Evolutionary conservation across 2,888 invertebrate genomes (phyloP), one percentile per base, ranked within the genome.

Genomic region (Hydraecia micacea): DNA sequence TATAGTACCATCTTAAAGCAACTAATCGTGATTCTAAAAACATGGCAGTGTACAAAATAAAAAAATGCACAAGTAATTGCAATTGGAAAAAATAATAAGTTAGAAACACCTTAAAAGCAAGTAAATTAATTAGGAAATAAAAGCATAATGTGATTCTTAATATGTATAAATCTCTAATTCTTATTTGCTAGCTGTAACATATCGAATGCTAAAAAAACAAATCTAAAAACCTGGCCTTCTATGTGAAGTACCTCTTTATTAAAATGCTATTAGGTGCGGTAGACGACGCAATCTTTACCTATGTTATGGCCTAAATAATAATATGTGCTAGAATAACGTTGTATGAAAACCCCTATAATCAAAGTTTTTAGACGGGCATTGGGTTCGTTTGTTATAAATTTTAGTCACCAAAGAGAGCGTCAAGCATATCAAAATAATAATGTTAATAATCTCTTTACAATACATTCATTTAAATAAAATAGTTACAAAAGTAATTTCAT

Each of bases 131-230:
- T 83, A 68, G 13, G 36, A 71, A 74, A 70, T 70, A 72, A 60
- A 84, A 71, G 60, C 62, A 65, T 80, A 46, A 49, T 25, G 3
- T 58, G 63, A 42, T 62, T 55, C 46, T 65, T 80, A 84, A 68
- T 55, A 73, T 18, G 52, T 75, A 82, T 68, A 84, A 63, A 78
- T 75, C 15, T 75, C 28, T 75, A 28, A 58, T 66, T 72, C 52
- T 58, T 46, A 75, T 7, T 75, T 84, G 84, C 75, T 83, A 85
- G 69, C 75, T 89, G 86, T 89, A 89, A 87, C 87, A 89, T 78
- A 75, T 75, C 75, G 58, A 70, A 86, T 77, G 77, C 55, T 39
- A 73, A 75, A 80, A 78, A 84, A 79, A 76, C 63, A 81, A 70
- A 81, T 85, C 74, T 60, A 81, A 85, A 87, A 87, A 76, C 36